Conservation (phyloP, 2,797 vertebrate genomes). For the Bryconaethiops microstoma region DNA sequence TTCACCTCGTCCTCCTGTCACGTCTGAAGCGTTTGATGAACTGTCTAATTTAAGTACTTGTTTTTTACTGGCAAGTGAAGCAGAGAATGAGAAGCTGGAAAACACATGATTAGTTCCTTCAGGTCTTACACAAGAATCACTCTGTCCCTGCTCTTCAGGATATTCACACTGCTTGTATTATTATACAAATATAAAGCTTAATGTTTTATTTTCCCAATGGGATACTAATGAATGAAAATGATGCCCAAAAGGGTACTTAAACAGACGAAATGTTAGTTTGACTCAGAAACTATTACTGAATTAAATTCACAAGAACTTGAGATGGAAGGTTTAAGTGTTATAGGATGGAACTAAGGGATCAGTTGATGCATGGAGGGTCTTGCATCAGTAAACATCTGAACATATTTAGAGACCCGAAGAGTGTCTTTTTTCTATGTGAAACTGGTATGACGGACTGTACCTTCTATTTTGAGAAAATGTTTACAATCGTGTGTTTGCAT, state of each 20-base stretch:
- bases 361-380: neutral
- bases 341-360: neutral
- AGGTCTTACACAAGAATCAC: conserved; percentile 6
- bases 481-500: neutral
- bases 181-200: neutral
- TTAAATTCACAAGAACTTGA: neutral
- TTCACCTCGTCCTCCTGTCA: too few species aligned
- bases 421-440: neutral
- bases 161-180: neutral
- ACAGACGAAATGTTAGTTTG: neutral
- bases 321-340: neutral
- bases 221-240: neutral
- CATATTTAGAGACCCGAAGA: neutral
- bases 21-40: too few species aligned
- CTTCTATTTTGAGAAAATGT: neutral
- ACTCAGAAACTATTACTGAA: neutral
- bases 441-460: neutral
- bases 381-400: neutral
- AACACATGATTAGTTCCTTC: neutral
- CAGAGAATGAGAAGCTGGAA: neutral
- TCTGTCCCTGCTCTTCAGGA: conserved; percentile 6
- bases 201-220: neutral
- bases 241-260: neutral
- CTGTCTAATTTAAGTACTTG: too few species aligned
- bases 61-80: neutral